phyloP scores from a whole-genome alignment of 2,888 invertebrate genomes.

The Actias luna region DNA sequence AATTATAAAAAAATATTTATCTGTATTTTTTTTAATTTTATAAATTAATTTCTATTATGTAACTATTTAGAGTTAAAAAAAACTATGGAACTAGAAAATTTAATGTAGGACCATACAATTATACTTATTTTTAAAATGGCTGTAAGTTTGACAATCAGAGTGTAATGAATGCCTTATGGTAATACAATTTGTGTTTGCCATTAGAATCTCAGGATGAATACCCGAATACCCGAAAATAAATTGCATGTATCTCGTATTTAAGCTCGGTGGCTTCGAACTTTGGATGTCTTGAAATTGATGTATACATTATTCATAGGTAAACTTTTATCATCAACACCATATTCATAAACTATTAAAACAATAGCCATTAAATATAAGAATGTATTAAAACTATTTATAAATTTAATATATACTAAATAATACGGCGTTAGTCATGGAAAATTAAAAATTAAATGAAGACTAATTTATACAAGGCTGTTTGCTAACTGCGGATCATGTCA shows the following conservation, averaged over 20 bases:
- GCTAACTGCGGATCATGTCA: too few relatives aligned
- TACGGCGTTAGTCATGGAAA: background rate
- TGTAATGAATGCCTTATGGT: background rate
- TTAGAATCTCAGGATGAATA: background rate
- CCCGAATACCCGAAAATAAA: background rate
- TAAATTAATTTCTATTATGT: too few relatives aligned
- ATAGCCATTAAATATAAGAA: background rate
- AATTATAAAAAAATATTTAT: too few relatives aligned
- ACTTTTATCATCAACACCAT: background rate
- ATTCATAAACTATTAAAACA: background rate
- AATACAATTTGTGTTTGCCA: background rate
- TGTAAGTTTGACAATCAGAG: background rate
- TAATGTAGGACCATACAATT: background rate
- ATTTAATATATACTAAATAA: too few relatives aligned
- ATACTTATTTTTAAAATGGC: background rate
- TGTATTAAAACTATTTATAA: too few relatives aligned
- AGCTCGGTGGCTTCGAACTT: background rate
- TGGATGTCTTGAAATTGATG: background rate
- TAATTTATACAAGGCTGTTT: too few relatives aligned
- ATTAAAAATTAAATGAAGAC: too few relatives aligned
- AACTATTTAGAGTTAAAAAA: background rate
- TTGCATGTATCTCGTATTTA: background rate
- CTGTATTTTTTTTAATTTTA: too few relatives aligned
- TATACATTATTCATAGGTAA: background rate
- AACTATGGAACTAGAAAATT: background rate